Evolutionary conservation across 2,888 invertebrate genomes (phyloP).

Genomic region (Thecocarcelia acutangulata): DNA sequence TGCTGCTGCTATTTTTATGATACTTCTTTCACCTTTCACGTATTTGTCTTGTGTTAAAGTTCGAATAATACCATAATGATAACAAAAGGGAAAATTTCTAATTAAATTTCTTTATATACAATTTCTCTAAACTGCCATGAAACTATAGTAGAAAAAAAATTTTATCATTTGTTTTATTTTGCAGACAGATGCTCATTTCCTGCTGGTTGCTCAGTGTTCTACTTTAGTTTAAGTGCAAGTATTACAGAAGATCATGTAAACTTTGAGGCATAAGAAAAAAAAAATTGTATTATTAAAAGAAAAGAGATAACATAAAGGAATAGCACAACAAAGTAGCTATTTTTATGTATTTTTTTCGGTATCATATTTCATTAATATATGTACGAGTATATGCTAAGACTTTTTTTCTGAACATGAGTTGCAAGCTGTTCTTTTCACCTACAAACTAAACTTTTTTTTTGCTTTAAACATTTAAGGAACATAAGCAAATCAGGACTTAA

Average conservation of each 20-base stretch:
- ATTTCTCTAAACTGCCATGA: slow-evolving; percentile 8
- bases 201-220: slow-evolving; percentile 35
- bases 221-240: slow-evolving; percentile 43
- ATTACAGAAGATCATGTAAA: slow-evolving; percentile 30
- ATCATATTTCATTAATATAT: too few species aligned
- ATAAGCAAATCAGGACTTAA: too few species aligned
- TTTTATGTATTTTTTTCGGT: too few species aligned
- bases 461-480: too few species aligned
- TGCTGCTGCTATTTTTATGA: slow-evolving; percentile 38
- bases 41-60: slow-evolving; percentile 46
- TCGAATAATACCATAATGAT: slow-evolving; percentile 50
- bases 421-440: too few species aligned
- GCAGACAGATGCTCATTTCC: slow-evolving; percentile 30
- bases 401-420: too few species aligned
- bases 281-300: not conserved
- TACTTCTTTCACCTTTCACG: slow-evolving; percentile 31
- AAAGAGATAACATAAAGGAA: not conserved
- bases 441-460: too few species aligned
- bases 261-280: slow-evolving; percentile 27
- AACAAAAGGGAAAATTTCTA: slow-evolving; percentile 60
- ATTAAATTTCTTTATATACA: slow-evolving; percentile 58
- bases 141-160: slow-evolving; percentile 2
- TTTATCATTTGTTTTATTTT: slow-evolving; percentile 52
- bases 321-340: not conserved
- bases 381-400: too few species aligned